Conservation (phyloP, 2,113 vertebrate species). For the Emydocephalus ijimae region DNA sequence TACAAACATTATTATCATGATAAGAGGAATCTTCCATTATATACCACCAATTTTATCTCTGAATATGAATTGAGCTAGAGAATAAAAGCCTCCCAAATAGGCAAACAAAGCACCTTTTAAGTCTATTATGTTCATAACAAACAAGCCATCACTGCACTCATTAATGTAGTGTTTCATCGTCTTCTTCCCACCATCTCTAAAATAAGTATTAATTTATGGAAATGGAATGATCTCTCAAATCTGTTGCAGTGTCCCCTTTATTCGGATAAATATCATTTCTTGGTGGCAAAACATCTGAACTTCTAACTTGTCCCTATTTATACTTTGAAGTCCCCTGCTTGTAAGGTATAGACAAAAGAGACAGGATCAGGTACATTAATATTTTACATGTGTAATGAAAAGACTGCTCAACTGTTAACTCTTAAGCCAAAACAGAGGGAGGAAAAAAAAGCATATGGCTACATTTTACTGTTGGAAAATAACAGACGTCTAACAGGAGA, state of each 20-base stretch:
- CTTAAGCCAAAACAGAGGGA: background rate
- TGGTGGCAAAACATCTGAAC: conserved; percentile 66
- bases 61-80: conserved; percentile 1
- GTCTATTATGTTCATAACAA: conserved; percentile 30
- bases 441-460: background rate
- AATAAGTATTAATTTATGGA: conserved; percentile 66
- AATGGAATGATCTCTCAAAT: conserved; percentile 60
- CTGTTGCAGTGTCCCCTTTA: conserved; percentile 58
- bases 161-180: conserved; percentile 33
- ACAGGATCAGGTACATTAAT: conserved; percentile 72
- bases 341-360: conserved; percentile 63
- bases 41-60: background rate
- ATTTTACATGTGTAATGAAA: conserved; percentile 74
- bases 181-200: conserved; percentile 39
- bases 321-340: conserved; percentile 54
- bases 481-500: rapidly evolving
- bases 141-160: conserved; percentile 42
- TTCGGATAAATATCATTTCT: conserved; percentile 44
- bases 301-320: conserved; percentile 60
- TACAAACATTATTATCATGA: background rate
- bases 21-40: background rate
- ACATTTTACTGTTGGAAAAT: rapidly evolving
- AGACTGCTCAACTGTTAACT: conserved; percentile 23
- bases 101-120: background rate
- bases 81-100: background rate